Evolutionary conservation across 2,113 vertebrate genomes (phyloP), one percentile per base, ranked within the genome.

Genomic region (Solea solea): DNA sequence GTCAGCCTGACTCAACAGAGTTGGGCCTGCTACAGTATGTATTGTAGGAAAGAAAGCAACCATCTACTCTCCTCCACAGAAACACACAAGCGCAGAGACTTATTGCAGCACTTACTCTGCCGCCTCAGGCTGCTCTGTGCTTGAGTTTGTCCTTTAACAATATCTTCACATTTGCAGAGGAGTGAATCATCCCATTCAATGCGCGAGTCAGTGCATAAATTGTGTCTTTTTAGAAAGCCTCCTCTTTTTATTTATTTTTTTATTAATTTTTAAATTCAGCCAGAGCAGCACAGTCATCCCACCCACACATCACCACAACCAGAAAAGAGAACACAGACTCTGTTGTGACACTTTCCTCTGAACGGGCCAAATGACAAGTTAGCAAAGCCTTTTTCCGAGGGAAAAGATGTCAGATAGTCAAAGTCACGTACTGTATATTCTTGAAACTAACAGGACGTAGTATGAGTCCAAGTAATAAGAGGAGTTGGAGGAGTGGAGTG

Each of bases 131-230:
- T 15, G 9, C 51, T 49, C 41, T 14, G 57, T 4, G 1, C 11
- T 25, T 27, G 5, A 63, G 48, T 70, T 70, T 65, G 64, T 62
- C 52, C 69, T 81, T 63, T 69, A 28, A 41, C 21, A 69, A 14
- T 8, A 14, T n/a, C 49, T 55, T 65, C 42, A 49, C n/a, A 77
- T n/a, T 54, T 27, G 54, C 42, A 51, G 34, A 44, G 52, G 42
- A 52, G 28, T 64, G 73, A 72, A 72, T 83, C 72, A 68, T 49
- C 28, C 46, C 53, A 64, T 79, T 75, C 57, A 63, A 45, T 52
- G 11, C 41, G 12, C n/a, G 15, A 72, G 54, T 59, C 62, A 28
- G 53, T 59, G 16, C 53, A 64, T n/a, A 40, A 25, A 61, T 57
- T 48, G 14, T 60, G 44, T 57, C 50, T 61, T 63, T 69, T 64